A percentile compares a stretch with the other conserved stretches of the same genome.
Conservation (phyloP, 2,888 invertebrate species). For the Steinernema hermaphroditum region DNA sequence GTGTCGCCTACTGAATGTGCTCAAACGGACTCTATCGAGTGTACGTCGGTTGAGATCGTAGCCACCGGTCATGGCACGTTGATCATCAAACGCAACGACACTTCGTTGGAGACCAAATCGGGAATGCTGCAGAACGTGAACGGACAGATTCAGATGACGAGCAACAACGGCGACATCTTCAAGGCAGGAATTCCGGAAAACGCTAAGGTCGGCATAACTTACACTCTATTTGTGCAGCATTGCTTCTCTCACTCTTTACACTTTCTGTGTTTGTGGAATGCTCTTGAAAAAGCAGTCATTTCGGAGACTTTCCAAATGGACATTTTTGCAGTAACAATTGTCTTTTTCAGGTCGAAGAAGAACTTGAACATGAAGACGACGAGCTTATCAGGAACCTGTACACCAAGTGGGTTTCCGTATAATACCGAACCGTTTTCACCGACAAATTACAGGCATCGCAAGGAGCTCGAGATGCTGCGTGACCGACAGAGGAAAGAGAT, state of each 20-base stretch:
- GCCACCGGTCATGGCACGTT: constrained; percentile 3
- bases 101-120: not conserved
- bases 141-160: not conserved
- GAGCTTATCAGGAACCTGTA: constrained; percentile 2
- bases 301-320: not conserved
- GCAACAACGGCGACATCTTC: not conserved
- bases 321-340: not conserved
- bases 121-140: not conserved
- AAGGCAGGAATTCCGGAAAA: not conserved
- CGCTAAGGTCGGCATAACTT: constrained; percentile 14
- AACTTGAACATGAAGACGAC: constrained; percentile 18
- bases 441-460: constrained; percentile 42
- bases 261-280: constrained; percentile 13
- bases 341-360: constrained; percentile 2
- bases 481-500: constrained; percentile 47
- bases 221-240: not conserved
- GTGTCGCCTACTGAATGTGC: constrained; percentile 4
- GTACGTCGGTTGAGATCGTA: not conserved
- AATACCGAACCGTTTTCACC: too few species aligned
- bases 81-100: not conserved
- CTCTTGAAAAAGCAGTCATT: not conserved
- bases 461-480: constrained; percentile 27
- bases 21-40: not conserved
- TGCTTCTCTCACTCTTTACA: constrained; percentile 16
- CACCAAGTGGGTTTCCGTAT: not conserved